Percentiles rank a stretch among this genome's conserved stretches.
phyloP scores from a whole-genome alignment of 2,888 invertebrate species.

The Dasypogon diadema region DNA sequence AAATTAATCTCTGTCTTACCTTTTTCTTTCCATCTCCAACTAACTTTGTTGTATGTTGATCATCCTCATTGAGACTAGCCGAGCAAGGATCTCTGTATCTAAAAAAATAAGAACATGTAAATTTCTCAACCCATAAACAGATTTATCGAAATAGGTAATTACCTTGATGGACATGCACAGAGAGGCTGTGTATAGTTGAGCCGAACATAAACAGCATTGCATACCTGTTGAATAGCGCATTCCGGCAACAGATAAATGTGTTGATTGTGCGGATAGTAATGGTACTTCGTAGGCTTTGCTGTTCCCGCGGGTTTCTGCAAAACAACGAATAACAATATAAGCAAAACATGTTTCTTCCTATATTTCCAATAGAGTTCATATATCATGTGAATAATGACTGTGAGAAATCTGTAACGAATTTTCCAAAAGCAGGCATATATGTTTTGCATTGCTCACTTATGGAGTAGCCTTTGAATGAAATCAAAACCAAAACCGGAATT shows the following conservation, averaged over 20 bases:
- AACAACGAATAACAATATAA: neutral
- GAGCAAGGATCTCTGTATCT: constrained; percentile 90
- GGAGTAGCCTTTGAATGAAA: neutral
- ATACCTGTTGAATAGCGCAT: constrained; percentile 94
- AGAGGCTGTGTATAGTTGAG: constrained; percentile 93
- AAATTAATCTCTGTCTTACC: constrained; percentile 70
- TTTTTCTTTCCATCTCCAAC: constrained; percentile 87
- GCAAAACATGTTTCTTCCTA: neutral
- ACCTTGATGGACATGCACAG: constrained; percentile 89
- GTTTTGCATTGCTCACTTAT: neutral
- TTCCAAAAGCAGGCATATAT: neutral
- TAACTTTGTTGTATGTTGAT: constrained; percentile 91
- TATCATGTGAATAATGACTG: neutral
- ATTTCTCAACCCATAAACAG: constrained; percentile 28
- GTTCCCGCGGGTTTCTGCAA: constrained; percentile 80
- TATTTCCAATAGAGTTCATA: neutral
- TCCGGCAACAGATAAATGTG: constrained; percentile 92
- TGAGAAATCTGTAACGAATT: neutral
- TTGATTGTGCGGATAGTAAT: constrained; percentile 94
- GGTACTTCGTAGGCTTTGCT: constrained; percentile 91
- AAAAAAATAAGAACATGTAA: constrained; percentile 8
- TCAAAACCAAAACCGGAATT: constrained; percentile 5
- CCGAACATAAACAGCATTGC: constrained; percentile 92
- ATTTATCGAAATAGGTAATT: constrained; percentile 56
- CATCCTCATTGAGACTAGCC: constrained; percentile 89